Conservation (phyloP, 2,797 vertebrate genomes). For the Xiphorhynchus erythropygius region DNA sequence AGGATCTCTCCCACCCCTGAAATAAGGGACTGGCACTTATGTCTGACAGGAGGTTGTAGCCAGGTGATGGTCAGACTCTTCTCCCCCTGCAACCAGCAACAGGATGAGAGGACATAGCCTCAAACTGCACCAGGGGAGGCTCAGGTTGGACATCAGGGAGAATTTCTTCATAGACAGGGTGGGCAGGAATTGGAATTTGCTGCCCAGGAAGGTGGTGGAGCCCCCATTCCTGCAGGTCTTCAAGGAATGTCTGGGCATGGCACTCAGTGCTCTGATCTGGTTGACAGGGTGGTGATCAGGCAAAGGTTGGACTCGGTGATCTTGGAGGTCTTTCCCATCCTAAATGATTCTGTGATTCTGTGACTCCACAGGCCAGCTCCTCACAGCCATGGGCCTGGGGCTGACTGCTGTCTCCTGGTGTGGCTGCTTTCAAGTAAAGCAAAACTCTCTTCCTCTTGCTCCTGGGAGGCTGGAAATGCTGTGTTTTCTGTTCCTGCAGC, state of each 20-base stretch:
- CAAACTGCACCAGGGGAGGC: neutral
- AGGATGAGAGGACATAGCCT: neutral
- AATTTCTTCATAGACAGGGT: neutral
- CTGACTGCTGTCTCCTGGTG: neutral
- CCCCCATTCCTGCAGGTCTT: neutral
- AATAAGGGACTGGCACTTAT: neutral
- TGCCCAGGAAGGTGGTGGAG: neutral
- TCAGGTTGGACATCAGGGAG: neutral
- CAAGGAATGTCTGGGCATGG: neutral
- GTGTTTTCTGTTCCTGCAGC: neutral
- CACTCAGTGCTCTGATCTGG: neutral
- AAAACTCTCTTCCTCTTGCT: neutral
- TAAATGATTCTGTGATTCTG: neutral
- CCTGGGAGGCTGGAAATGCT: neutral
- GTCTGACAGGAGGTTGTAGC: neutral
- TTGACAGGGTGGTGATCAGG: neutral
- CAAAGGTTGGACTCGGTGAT: neutral
- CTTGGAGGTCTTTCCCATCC: neutral
- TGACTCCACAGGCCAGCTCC: neutral
- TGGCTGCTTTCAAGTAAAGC: neutral
- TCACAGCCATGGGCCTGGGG: fast-evolving
- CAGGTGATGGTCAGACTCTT: neutral
- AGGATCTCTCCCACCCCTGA: neutral
- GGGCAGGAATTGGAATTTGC: neutral
- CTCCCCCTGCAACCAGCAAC: neutral